Evolutionary conservation across 2,797 vertebrate species (phyloP).

Genomic region (Thamnophis elegans): DNA sequence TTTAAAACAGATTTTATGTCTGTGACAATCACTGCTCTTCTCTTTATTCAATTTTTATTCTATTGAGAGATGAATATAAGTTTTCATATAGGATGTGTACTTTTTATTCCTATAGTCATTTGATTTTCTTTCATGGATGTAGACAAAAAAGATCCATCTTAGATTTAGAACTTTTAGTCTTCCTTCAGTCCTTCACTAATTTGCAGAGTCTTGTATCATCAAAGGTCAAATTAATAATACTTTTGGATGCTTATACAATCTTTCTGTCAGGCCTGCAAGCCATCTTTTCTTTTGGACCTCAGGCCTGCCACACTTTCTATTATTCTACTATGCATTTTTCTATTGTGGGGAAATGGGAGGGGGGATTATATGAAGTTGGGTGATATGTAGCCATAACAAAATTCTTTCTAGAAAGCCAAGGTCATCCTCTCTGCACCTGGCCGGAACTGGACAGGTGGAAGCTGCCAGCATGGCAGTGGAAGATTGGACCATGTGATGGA

Average conservation of each 20-base stretch:
- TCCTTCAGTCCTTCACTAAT: neutral
- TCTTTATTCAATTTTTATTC: neutral
- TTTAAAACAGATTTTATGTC: neutral
- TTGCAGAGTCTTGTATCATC: neutral
- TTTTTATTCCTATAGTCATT: neutral
- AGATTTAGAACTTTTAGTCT: neutral
- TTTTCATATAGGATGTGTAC: neutral
- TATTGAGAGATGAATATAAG: neutral
- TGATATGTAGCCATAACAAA: too few relatives aligned
- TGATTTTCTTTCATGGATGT: neutral
- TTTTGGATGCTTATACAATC: neutral
- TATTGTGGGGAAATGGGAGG: too few relatives aligned
- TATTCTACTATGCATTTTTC: too few relatives aligned
- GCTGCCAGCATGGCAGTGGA: too few relatives aligned
- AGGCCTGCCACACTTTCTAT: too few relatives aligned
- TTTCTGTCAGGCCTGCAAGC: neutral
- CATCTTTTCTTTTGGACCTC: too few relatives aligned
- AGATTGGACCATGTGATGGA: too few relatives aligned
- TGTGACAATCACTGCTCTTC: neutral
- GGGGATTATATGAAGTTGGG: too few relatives aligned
- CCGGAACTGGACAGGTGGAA: too few relatives aligned
- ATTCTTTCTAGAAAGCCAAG: too few relatives aligned
- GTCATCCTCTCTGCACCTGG: too few relatives aligned
- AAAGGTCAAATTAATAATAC: neutral
- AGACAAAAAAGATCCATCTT: neutral